Conservation (phyloP, 1,140 invertebrate genomes). For the Cylas formicarius region DNA sequence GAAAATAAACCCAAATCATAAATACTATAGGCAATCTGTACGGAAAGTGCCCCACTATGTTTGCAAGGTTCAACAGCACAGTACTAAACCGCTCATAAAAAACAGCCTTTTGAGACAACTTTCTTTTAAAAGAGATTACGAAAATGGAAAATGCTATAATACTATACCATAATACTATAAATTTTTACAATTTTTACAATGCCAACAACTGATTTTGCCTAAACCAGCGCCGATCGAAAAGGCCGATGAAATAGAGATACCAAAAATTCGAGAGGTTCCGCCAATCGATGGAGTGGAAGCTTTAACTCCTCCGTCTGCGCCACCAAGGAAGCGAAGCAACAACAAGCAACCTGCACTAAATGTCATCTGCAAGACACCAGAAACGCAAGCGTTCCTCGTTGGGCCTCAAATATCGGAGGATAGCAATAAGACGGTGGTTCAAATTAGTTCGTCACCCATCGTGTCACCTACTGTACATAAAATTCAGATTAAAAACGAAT, state of each 20-base stretch:
- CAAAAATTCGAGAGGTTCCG: background rate
- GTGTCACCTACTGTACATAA: no score
- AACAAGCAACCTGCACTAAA: conserved; percentile 29
- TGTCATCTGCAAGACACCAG: conserved; percentile 18
- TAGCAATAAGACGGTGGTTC: conserved; percentile 41
- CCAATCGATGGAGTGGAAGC: background rate
- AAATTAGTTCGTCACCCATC: conserved; percentile 39
- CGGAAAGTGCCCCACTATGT: no score
- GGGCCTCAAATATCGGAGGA: conserved; percentile 6
- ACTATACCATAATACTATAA: no score
- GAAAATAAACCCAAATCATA: no score
- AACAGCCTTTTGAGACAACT: no score
- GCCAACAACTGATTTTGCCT: background rate
- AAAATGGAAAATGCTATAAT: no score
- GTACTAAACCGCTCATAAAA: no score
- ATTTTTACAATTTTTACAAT: no score
- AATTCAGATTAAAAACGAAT: conserved; percentile 50
- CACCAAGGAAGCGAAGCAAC: conserved; percentile 36
- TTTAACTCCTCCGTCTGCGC: conserved; percentile 30
- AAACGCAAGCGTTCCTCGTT: conserved; percentile 26
- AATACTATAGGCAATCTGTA: no score
- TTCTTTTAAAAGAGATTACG: no score
- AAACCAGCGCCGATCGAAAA: background rate
- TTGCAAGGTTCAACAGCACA: no score
- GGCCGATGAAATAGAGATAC: no score